Evolutionary conservation across 2,797 vertebrate genomes (phyloP).

Genomic region (Catostomus latipinnis): DNA sequence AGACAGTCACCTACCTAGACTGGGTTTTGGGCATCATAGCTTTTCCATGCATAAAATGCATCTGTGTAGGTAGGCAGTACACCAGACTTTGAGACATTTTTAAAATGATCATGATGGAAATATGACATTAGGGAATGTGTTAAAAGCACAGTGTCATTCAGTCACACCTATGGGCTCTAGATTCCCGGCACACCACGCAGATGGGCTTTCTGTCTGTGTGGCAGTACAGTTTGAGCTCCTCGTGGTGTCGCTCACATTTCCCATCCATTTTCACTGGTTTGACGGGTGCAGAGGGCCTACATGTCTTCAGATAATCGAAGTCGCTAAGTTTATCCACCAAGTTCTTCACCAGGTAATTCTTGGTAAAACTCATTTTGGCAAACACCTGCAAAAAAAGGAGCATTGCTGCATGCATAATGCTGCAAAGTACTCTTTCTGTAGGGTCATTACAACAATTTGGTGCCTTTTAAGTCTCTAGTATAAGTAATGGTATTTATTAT

Average conservation of each 20-base stretch:
- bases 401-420: background rate
- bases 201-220: constrained; percentile 79
- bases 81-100: background rate
- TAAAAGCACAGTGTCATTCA: background rate
- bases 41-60: no score
- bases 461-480: no score
- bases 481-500: no score
- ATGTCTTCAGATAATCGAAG: constrained; percentile 72
- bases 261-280: constrained; percentile 73
- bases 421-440: background rate
- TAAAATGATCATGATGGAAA: no score
- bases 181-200: constrained; percentile 83
- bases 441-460: no score
- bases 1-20: no score
- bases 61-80: background rate
- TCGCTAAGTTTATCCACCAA: constrained; percentile 80
- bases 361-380: constrained; percentile 79
- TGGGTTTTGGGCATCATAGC: no score
- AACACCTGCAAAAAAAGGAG: constrained; percentile 71
- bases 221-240: constrained; percentile 82
- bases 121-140: no score
- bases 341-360: constrained; percentile 84
- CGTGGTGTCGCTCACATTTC: constrained; percentile 78
- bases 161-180: constrained; percentile 71
- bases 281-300: constrained; percentile 57